Percentiles rank a stretch among this genome's conserved stretches.
Conservation (phyloP, 2,797 vertebrate genomes). For the Emys orbicularis region DNA sequence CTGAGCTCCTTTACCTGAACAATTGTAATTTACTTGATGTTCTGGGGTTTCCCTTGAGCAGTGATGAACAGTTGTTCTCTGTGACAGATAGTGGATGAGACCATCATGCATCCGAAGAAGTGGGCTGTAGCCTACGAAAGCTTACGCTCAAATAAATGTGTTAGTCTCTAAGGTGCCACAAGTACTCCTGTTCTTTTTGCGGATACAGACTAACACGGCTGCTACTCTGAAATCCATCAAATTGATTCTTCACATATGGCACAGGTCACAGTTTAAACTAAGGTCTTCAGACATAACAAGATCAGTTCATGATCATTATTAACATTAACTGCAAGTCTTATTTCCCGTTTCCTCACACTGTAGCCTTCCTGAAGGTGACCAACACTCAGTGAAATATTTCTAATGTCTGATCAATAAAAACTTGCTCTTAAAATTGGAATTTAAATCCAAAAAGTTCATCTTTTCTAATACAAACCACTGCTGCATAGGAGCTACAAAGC, state of each 20-base stretch:
- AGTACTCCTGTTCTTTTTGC: too few species aligned
- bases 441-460: not conserved
- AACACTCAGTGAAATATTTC: not conserved
- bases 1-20: not conserved
- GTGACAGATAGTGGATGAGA: slow-evolving; percentile 57
- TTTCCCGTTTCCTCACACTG: not conserved
- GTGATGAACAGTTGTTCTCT: slow-evolving; percentile 21
- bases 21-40: not conserved
- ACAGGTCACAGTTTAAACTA: slow-evolving; percentile 60
- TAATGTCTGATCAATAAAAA: not conserved
- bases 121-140: too few species aligned
- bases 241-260: slow-evolving; percentile 55
- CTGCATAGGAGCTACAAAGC: not conserved
- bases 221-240: not conserved
- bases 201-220: too few species aligned
- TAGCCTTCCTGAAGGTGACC: slow-evolving; percentile 46
- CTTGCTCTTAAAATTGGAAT: not conserved
- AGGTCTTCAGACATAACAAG: slow-evolving; percentile 47
- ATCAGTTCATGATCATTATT: slow-evolving; percentile 38
- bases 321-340: slow-evolving; percentile 24
- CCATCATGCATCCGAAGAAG: not conserved
- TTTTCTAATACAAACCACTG: not conserved
- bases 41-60: slow-evolving; percentile 21
- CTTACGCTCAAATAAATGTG: too few species aligned
- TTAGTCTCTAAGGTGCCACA: too few species aligned